Percentiles rank a stretch among this genome's conserved stretches.
These are phyloP conservation scores for Bombus consobrinus DNA, from an alignment of 1,140 invertebrate species.

Conservation along the genomic window DNA sequence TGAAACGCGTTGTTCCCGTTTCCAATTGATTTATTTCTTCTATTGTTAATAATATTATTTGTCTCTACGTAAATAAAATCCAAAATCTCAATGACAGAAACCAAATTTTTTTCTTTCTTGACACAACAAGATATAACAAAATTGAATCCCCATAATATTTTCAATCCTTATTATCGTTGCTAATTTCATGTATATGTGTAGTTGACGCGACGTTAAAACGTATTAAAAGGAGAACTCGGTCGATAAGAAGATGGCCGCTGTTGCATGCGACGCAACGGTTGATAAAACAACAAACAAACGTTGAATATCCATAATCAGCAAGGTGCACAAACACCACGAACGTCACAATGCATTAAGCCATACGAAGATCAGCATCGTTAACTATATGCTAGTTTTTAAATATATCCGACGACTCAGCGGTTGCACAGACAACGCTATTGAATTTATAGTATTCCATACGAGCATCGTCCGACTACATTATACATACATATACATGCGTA, in stretches of 20 bases:
- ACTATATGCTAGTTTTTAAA: conserved; percentile 25
- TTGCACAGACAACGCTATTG: background rate
- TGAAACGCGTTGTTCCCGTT: background rate
- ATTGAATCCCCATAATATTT: too few species aligned
- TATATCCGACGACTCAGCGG: conserved; percentile 1
- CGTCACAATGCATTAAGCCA: background rate
- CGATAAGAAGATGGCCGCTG: background rate
- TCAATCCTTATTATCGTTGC: too few species aligned
- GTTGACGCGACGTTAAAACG: background rate
- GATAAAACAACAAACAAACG: background rate
- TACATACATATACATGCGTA: background rate
- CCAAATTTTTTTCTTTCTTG: background rate
- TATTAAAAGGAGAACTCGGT: too few species aligned
- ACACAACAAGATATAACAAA: too few species aligned
- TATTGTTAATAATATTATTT: background rate
- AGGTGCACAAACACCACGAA: background rate
- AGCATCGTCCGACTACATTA: background rate
- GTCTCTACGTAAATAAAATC: too few species aligned
- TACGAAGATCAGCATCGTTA: background rate
- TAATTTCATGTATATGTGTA: background rate
- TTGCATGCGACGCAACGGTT: background rate
- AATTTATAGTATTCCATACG: background rate
- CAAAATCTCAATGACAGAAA: background rate
- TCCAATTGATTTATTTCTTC: background rate
- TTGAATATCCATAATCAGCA: too few species aligned